These are phyloP conservation scores for Thera britannica DNA, from an alignment of 2,888 invertebrate genomes.

Conservation along the genomic window DNA sequence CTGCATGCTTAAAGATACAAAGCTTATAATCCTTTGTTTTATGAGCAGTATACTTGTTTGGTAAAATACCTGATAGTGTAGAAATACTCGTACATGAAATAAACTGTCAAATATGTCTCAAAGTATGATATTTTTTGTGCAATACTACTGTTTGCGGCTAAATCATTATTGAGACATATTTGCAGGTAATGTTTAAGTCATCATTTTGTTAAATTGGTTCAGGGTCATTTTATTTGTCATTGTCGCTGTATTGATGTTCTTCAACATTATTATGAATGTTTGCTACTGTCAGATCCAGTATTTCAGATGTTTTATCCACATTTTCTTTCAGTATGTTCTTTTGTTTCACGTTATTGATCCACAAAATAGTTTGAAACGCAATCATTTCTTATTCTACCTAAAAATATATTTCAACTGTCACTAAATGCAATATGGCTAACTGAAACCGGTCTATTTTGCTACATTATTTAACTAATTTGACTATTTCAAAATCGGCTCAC, in stretches of 20 bases:
- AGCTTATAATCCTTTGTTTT: slow-evolving; percentile 33
- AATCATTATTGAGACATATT: slow-evolving; percentile 4
- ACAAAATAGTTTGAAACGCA: slow-evolving; percentile 65
- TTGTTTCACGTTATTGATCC: neutral
- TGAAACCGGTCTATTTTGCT: slow-evolving; percentile 81
- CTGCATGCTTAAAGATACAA: slow-evolving; percentile 20
- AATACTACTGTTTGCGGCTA: slow-evolving; percentile 1
- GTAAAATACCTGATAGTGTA: slow-evolving; percentile 12
- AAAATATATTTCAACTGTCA: slow-evolving; percentile 71
- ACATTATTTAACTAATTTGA: slow-evolving; percentile 75
- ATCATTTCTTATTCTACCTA: slow-evolving; percentile 75
- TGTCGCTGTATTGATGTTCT: neutral
- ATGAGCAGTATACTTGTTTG: slow-evolving; percentile 22
- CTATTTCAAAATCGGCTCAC: slow-evolving; percentile 68
- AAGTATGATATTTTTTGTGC: slow-evolving; percentile 1
- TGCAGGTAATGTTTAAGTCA: slow-evolving; percentile 3
- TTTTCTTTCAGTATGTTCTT: neutral
- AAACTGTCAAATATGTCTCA: slow-evolving; percentile 6
- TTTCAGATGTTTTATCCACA: neutral
- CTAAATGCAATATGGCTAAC: slow-evolving; percentile 81
- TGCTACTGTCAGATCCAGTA: neutral
- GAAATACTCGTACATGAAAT: slow-evolving; percentile 1
- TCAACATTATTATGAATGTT: neutral
- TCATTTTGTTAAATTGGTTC: slow-evolving; percentile 3
- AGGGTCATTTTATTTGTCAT: neutral